phyloP scores from a whole-genome alignment of 2,797 vertebrate species.

The Characodon lateralis region DNA sequence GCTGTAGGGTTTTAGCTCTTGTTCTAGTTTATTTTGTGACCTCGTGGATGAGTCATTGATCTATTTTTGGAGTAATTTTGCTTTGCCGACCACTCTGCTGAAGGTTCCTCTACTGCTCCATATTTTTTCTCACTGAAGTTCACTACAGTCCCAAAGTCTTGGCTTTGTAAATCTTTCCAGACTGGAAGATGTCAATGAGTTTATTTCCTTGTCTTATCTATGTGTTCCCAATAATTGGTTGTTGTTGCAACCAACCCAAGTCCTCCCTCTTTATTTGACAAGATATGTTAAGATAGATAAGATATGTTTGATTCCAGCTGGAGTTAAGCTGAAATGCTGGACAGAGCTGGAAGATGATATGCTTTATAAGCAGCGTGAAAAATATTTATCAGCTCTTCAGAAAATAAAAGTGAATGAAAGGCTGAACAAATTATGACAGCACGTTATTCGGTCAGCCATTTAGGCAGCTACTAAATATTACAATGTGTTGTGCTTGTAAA shows the following conservation, averaged over 20 bases:
- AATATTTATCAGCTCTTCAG: slow-evolving; percentile 48
- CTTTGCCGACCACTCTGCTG: no score
- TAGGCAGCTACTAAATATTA: slow-evolving; percentile 9
- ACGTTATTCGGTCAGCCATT: slow-evolving; percentile 1
- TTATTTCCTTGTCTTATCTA: neutral
- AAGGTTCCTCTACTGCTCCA: no score
- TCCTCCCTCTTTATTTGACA: slow-evolving; percentile 28
- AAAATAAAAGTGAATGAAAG: slow-evolving; percentile 22
- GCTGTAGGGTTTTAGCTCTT: no score
- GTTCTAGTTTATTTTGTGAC: no score
- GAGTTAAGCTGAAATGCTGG: slow-evolving; percentile 58
- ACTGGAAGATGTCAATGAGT: no score
- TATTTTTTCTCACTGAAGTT: no score
- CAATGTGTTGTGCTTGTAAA: neutral
- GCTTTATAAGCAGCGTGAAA: slow-evolving; percentile 36
- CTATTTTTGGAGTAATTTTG: no score
- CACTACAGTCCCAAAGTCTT: neutral
- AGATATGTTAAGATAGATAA: slow-evolving; percentile 13
- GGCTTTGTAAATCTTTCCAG: no score
- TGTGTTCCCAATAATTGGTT: neutral
- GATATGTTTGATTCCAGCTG: slow-evolving; percentile 58
- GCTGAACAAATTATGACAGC: slow-evolving; percentile 19
- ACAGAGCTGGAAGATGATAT: slow-evolving; percentile 38
- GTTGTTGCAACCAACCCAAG: slow-evolving; percentile 13
- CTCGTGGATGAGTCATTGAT: no score